Percentiles rank a stretch among this genome's conserved stretches.
Evolutionary conservation across 2,888 invertebrate species (phyloP).

Genomic region (Macroteleia sp.): DNA sequence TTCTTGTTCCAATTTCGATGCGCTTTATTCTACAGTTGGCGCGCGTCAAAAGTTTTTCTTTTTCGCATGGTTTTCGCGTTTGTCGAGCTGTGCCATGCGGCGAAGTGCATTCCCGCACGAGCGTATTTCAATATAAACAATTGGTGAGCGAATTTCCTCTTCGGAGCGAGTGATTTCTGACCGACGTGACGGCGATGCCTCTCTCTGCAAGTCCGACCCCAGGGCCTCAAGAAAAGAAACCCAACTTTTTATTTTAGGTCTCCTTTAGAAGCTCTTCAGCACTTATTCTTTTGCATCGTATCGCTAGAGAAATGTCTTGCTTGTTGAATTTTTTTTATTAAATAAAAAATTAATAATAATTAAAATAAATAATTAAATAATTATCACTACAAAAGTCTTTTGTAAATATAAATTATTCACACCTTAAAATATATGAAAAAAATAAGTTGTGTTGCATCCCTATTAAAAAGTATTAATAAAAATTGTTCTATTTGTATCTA

Average conservation of each 20-base stretch:
- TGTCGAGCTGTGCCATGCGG: slow-evolving; percentile 46
- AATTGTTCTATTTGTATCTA: too few relatives aligned
- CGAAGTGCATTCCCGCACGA: slow-evolving; percentile 75
- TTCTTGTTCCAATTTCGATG: slow-evolving; percentile 58
- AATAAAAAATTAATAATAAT: too few relatives aligned
- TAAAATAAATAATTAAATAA: too few relatives aligned
- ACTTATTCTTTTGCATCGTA: too few relatives aligned
- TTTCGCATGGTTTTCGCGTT: slow-evolving; percentile 58
- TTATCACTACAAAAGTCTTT: too few relatives aligned
- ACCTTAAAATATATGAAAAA: too few relatives aligned
- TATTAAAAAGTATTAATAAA: too few relatives aligned
- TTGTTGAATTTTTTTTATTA: too few relatives aligned
- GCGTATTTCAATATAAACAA: slow-evolving; percentile 78
- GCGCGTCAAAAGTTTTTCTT: slow-evolving; percentile 48
- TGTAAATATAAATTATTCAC: too few relatives aligned
- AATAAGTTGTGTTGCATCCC: too few relatives aligned
- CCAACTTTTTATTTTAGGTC: slow-evolving; percentile 38
- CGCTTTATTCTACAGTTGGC: slow-evolving; percentile 55
- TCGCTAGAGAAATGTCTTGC: too few relatives aligned
- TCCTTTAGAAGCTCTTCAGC: too few relatives aligned
- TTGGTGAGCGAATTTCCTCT: slow-evolving; percentile 75
- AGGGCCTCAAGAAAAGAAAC: slow-evolving; percentile 59
- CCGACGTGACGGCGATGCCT: slow-evolving; percentile 75
- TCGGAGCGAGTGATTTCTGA: slow-evolving; percentile 77
- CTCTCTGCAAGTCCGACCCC: slow-evolving; percentile 76